Percentiles rank a stretch among this genome's conserved stretches.
Conservation (phyloP, 2,113 vertebrate species). For the Serilophus lunatus region DNA sequence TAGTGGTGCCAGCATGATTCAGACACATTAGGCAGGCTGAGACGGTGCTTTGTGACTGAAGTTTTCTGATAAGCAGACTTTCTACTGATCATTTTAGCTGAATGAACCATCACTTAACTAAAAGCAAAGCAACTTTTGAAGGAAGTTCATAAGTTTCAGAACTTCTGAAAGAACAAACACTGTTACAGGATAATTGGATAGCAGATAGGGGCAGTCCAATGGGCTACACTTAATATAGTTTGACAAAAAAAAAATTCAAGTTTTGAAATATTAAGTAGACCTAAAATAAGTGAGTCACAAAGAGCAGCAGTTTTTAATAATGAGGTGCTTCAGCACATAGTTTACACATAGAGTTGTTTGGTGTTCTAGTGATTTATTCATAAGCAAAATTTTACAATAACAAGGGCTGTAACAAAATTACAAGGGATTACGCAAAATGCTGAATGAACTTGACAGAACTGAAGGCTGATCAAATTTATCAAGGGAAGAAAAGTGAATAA, state of each 20-base stretch:
- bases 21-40: background rate
- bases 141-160: no score
- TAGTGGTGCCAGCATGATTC: background rate
- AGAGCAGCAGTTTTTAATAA: background rate
- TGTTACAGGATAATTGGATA: background rate
- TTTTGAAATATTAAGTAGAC: background rate
- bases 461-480: background rate
- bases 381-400: background rate
- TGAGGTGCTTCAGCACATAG: background rate
- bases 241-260: background rate
- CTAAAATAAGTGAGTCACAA: background rate
- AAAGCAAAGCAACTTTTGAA: background rate
- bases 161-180: background rate
- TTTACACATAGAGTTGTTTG: background rate
- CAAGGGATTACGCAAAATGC: background rate
- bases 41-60: background rate
- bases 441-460: background rate
- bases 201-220: background rate
- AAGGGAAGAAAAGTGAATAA: background rate
- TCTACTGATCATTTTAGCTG: background rate
- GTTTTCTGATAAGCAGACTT: slow-evolving; percentile 3
- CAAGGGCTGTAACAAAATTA: background rate
- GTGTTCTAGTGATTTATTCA: background rate
- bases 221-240: background rate
- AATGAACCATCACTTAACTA: background rate